Base-by-base conservation (phyloP, 2,113 vertebrate species). In the Myiagra hebetior region DNA sequence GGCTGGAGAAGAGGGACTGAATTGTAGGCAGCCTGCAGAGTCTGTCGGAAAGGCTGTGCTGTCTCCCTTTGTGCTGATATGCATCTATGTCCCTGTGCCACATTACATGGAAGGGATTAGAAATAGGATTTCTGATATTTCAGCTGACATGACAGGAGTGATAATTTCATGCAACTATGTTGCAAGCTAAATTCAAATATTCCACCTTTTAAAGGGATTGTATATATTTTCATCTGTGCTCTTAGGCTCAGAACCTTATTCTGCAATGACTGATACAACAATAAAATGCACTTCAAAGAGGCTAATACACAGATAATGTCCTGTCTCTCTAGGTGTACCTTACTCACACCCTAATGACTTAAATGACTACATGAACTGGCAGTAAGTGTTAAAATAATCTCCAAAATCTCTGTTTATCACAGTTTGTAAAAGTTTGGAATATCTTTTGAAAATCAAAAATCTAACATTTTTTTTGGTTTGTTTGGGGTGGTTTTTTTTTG, bases 121-220 rank as follows among this genome's bases (percentile, higher is more conserved):
- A 94, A 95, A 93, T 0, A 82, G 88, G 79, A 96, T 94, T 95
- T 84, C 88, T 93, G 88, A 92, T 96, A 94, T 85, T 96, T 94
- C 95, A 93, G 86, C 85, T 89, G 91, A 95, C 85, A 89, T 62
- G 85, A 91, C 87, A 87, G 90, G 33, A 93, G 41, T 87, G 62
- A 88, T 86, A 64, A 77, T 87, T 96, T 89, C 83, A 89, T 84
- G 56, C 85, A 95, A 89, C 64, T 78, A 47, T 64, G 73, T 49
- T 92, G 91, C 73, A 84, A 93, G 56, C 67, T 85, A 85, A 91
- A 96, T 91, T 87, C 86, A 92, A 77, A 89, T 73, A 93, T 60
- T 75, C 49, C 57, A 20, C 72, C 55, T 91, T 94, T 68, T 78
- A 87, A 92, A 89, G 44, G 35, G 69, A 87, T 82, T 81, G 42